Conservation (phyloP, 2,113 vertebrate species). For the Oceanites oceanicus region DNA sequence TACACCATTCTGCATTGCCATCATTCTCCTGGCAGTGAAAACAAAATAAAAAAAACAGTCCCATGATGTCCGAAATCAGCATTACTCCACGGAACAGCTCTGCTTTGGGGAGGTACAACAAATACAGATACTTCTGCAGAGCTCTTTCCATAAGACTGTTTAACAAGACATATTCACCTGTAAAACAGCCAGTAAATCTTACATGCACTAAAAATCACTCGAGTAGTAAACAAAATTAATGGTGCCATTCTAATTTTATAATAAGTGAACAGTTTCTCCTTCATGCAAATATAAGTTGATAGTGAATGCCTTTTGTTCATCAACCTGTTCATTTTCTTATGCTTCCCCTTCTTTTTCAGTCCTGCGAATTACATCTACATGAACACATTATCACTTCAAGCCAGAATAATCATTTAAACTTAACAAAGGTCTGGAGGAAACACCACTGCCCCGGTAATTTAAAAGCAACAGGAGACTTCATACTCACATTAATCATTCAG, state of each 20-base stretch:
- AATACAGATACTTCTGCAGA: neutral
- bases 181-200: conserved; percentile 2
- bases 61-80: neutral
- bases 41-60: neutral
- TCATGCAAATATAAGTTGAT: conserved; percentile 20
- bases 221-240: conserved; percentile 42
- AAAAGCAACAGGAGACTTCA: neutral
- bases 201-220: neutral
- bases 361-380: neutral
- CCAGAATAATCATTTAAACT: neutral
- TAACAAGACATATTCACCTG: neutral
- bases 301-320: conserved; percentile 12
- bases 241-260: conserved; percentile 10
- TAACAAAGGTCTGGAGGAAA: neutral
- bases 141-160: neutral
- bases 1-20: neutral
- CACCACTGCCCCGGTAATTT: neutral
- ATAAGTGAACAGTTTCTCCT: conserved; percentile 13
- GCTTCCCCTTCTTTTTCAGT: neutral
- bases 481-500: neutral
- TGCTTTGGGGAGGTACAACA: neutral
- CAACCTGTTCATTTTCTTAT: neutral
- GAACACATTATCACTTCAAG: neutral
- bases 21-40: neutral
- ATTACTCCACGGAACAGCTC: neutral